Base-by-base conservation (phyloP, 2,113 vertebrate genomes). In the Panurus biarmicus region DNA sequence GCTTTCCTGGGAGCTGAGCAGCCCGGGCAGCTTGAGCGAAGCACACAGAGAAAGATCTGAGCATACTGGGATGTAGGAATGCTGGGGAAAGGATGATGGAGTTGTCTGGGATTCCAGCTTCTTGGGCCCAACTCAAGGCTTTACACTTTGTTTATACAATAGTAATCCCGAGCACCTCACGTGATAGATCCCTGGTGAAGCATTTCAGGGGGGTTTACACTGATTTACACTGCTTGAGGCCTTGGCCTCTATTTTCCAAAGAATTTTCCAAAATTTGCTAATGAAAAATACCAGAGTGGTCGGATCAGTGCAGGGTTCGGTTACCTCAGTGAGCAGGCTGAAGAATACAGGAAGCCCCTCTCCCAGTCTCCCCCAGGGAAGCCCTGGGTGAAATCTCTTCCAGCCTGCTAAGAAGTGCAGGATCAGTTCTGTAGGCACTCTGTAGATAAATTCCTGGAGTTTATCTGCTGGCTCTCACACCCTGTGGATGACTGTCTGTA, bases 81-180 rank as follows among this genome's bases (percentile, higher is more conserved):
- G 47, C 64, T 74, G 87, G 51, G 72, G 82, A 93, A 89, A 85
- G 69, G 82, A 90, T 83, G 82, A 93, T 76, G 78, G 76, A 94
- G 71, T 42, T 83, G 90, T 95, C 95, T 90, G 87, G 69, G 84
- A 86, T 95, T 96, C 76, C 57, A 48, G 76, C 9, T 94, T 69
- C 82, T 80, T 90, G 91, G 79, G 85, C 36, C 72, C 71, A 76
- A 29, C 85, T 81, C 91, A 91, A 85, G 71, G 56, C 53, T 94
- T 89, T 90, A 56, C 60, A 38, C 90, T 93, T 86, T 95, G 87
- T 96, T 97, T 96, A 91, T 97, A 88, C 53, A 91, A 87, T 29
- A 94, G 85, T 88, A 93, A 97, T 90, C 69, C 85, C 0, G 0
- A 88, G 90, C 67, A 77, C 87, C 90, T 93, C 94, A 91, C 11